Evolutionary conservation across 64 coral and sea anemone species (phyloP), one percentile per base, ranked within the genome.

Genomic region (Cladopsammia gracilis): DNA sequence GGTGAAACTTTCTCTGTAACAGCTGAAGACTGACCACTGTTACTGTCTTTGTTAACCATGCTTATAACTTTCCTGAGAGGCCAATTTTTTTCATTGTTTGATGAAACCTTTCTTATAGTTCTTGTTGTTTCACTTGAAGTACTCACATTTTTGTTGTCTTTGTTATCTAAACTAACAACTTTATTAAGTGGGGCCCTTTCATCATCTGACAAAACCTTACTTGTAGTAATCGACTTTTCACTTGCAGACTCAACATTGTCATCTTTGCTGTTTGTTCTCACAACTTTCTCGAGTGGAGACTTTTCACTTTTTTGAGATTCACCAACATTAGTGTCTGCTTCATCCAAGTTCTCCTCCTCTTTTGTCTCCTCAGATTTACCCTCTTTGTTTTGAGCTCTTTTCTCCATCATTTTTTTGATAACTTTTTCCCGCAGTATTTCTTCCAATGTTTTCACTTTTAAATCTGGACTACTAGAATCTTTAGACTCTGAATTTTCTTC

Each of bases 401-500:
- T 86, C 60, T 97, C 96, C 20, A 91, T 61, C 10, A 97, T 75
- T 25, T 97, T 97, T 50, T 97, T 97, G 3, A 97, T 82, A 26
- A 92, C 96, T 25, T 97, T 97, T 67, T 97, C 96, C 18, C 96
- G 78, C 1, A 97, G 48, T 56, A 97, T 97, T 79, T 97, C 92
- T 64, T 97, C 96, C 5, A 97, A 68, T 57, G 96, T 90, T 87
- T 97, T 97, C 0, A 97, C 83, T 88, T 97, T 94, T 48, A 97
- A 91, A 12, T 81, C 88, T 44, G 87, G 69, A 89, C 78, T 62
- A 20, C 22, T 44, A 26, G 43, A 60, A 83, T 83, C 86, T 49
- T 76, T 75, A n/a, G 42, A 53, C 57, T 84, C 67, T 25, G 62
- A 11, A 16, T 25, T 78, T 46, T 79, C 43, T 62, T 94, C 88